Base-by-base conservation (phyloP, 2,888 invertebrate genomes). In the Blera fallax region DNA sequence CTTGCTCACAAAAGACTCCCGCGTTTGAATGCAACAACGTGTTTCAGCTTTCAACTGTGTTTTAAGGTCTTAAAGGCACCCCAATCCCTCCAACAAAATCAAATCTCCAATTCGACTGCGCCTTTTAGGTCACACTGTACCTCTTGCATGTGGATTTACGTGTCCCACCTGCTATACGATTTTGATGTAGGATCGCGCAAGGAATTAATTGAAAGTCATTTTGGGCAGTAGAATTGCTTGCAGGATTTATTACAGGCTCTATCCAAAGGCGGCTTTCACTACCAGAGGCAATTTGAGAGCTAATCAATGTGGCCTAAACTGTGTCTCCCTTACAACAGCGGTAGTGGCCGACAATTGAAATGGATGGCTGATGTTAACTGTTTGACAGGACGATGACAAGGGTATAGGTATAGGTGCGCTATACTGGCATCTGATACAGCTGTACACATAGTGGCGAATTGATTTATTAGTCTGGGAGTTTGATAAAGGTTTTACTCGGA, bases 201-300 rank as follows among this genome's bases (percentile, higher is more conserved):
- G 62, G 43, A 62, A 78, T 78, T 78, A 62, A 78, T 62, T 54
- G 18, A 56, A 62, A 34, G 78, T 64, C 70, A 64, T 70, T 78
- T 64, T 21, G 37, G 16, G 18, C 29, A 27, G 64, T 3, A 48
- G 27, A 62, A 60, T 60, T 50, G 14, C 50, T 67, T 60, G 16
- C 27, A 50, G 60, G 48, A 67, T 70, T 77, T 67, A 77, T 54
- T 62, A 70, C 27, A 24, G 34, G 34, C 18, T 14, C 10, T 32
- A 50, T 21, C 37, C 40, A n/a, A 69, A 16, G 24, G 34, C 6
- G 18, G 40, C 1, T 24, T 72, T 52, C 24, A 77, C 32, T 69
- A 24, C 43, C 29, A 56, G 18, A 6, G 48, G 50, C 60, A 40
- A 69, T 67, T 52, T 69, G 32, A 78, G 56, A 48, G 62, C 64